Conservation (phyloP, 2,888 invertebrate species). For the Tigriopus californicus region DNA sequence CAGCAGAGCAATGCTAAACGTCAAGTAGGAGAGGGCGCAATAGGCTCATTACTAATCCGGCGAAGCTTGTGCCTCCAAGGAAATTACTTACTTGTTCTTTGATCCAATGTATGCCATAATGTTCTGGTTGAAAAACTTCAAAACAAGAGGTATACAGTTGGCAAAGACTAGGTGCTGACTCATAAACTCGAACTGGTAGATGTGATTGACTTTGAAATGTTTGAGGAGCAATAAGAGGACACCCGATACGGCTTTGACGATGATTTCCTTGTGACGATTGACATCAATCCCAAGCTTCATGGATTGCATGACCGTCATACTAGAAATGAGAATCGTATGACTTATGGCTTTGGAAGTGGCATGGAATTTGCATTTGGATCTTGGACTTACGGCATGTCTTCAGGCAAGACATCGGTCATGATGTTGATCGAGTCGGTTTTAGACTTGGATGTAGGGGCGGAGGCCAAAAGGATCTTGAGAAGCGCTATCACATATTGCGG, state of each 20-base stretch:
- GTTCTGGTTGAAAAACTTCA: conserved; percentile 98
- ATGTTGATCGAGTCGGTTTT: conserved; percentile 97
- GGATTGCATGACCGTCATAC: conserved; percentile 77
- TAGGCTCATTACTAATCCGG: too few species aligned
- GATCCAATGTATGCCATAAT: conserved; percentile 84
- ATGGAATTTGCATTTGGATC: conserved; percentile 4
- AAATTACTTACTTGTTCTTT: conserved; percentile 48
- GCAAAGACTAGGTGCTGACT: conserved; percentile 96
- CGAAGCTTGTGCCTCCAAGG: too few species aligned
- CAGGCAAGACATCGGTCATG: conserved; percentile 88
- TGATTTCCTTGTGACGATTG: conserved; percentile 93
- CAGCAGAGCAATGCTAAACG: conserved; percentile 28
- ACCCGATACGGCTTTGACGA: conserved; percentile 54
- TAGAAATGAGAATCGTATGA: conserved; percentile 26
- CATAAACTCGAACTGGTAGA: conserved; percentile 98
- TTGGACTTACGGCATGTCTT: conserved; percentile 69
- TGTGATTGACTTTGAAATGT: conserved; percentile 90
- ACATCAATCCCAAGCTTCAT: conserved; percentile 92
- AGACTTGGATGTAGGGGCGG: conserved; percentile 95
- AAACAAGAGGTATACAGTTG: conserved; percentile 90
- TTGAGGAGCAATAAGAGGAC: conserved; percentile 64
- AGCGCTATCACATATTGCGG: conserved; percentile 96
- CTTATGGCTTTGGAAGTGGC: too few species aligned
- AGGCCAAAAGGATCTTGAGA: conserved; percentile 85
- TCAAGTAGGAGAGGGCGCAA: too few species aligned